These are phyloP conservation scores for Nerophis lumbriciformis DNA, from an alignment of 2,113 vertebrate species.

Conservation along the genomic window DNA sequence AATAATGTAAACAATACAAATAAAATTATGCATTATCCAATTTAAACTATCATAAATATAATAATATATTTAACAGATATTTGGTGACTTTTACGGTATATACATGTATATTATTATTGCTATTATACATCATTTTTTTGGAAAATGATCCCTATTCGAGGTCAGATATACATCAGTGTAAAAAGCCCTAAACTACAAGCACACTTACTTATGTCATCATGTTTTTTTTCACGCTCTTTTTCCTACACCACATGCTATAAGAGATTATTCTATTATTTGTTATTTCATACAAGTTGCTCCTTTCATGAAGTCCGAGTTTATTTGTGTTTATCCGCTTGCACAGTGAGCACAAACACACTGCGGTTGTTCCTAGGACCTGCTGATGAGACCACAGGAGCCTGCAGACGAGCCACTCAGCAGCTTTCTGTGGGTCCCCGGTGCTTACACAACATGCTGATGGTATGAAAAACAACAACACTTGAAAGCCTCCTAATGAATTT, in stretches of 20 bases:
- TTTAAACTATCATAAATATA: too few relatives aligned
- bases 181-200: too few relatives aligned
- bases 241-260: neutral
- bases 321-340: slow-evolving; percentile 25
- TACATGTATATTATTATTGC: too few relatives aligned
- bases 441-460: neutral
- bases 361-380: slow-evolving; percentile 31
- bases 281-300: neutral
- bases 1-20: too few relatives aligned
- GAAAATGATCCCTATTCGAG: too few relatives aligned
- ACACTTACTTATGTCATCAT: too few relatives aligned
- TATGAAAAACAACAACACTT: slow-evolving; percentile 23
- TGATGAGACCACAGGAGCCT: neutral
- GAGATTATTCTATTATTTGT: neutral
- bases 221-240: neutral
- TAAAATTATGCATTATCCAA: too few relatives aligned
- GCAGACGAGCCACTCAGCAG: neutral
- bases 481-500: slow-evolving; percentile 30
- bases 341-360: slow-evolving; percentile 7
- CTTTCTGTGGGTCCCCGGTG: neutral
- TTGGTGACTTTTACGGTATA: too few relatives aligned
- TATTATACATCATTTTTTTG: too few relatives aligned
- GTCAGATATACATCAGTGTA: too few relatives aligned
- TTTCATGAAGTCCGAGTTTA: slow-evolving; percentile 21
- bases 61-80: too few relatives aligned